These are phyloP conservation scores for Channa maculata DNA, from an alignment of 2,113 vertebrate genomes.

Conservation along the genomic window DNA sequence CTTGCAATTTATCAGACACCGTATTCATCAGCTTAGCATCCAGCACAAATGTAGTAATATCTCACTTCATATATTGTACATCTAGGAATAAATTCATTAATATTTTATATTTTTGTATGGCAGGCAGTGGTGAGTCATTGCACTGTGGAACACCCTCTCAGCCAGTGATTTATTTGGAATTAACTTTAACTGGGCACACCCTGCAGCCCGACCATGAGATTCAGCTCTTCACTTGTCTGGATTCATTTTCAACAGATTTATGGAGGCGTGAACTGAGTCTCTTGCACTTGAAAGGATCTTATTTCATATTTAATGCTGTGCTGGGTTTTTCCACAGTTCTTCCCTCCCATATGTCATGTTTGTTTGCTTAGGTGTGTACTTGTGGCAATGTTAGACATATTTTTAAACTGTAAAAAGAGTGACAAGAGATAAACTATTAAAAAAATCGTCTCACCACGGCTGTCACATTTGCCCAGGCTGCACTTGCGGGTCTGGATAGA, in stretches of 20 bases:
- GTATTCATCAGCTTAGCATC: constrained; percentile 17
- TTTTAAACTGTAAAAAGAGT: neutral
- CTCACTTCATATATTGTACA: constrained; percentile 11
- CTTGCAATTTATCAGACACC: constrained; percentile 23
- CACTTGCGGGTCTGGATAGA: constrained; percentile 97
- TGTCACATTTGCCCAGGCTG: constrained; percentile 92
- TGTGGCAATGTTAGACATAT: neutral
- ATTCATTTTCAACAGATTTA: constrained; percentile 50
- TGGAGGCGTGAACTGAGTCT: constrained; percentile 20
- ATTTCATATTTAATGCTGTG: constrained; percentile 30
- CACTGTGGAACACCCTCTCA: constrained; percentile 43
- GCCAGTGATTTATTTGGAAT: constrained; percentile 54
- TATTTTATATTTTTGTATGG: constrained; percentile 39
- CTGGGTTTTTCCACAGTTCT: constrained; percentile 31
- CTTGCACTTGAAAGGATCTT: constrained; percentile 36
- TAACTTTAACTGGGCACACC: constrained; percentile 57
- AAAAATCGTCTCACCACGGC: constrained; percentile 87
- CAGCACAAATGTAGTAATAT: constrained; percentile 24
- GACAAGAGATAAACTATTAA: neutral
- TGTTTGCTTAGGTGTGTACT: constrained; percentile 31
- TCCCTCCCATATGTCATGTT: constrained; percentile 15
- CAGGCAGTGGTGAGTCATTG: constrained; percentile 51
- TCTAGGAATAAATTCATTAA: constrained; percentile 24
- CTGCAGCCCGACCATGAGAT: constrained; percentile 41
- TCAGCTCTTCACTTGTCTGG: constrained; percentile 42